A percentile compares a stretch with the other conserved stretches of the same genome.
phyloP scores from a whole-genome alignment of 1,140 invertebrate species.

The Drosophila sp. region DNA sequence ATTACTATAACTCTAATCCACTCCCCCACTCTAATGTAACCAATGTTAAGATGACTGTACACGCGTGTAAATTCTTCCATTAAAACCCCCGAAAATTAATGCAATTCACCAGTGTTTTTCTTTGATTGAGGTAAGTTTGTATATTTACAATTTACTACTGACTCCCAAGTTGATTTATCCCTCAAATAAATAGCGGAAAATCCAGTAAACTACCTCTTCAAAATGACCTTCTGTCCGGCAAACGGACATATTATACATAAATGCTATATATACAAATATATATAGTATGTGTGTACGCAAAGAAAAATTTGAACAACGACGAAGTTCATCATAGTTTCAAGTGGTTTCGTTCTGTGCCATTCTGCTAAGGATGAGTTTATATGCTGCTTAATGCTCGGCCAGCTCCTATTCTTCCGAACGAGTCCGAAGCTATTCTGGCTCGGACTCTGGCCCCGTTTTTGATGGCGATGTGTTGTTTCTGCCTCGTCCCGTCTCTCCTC shows the following conservation, averaged over 20 bases:
- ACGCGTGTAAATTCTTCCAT: slow-evolving; percentile 66
- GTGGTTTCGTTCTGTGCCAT: background rate
- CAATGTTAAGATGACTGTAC: slow-evolving; percentile 54
- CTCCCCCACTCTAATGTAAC: slow-evolving; percentile 48
- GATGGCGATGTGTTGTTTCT: slow-evolving; percentile 2
- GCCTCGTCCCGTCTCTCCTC: no score
- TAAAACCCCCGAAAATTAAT: slow-evolving; percentile 35
- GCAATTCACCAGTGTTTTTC: background rate
- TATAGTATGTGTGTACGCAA: no score
- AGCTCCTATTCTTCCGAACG: background rate
- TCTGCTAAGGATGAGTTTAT: background rate
- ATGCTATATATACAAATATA: background rate
- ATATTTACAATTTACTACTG: no score
- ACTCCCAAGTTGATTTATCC: no score
- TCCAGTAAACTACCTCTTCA: background rate
- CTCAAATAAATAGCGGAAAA: background rate
- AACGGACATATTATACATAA: background rate
- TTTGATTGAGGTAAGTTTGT: background rate
- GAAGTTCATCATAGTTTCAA: slow-evolving; percentile 10
- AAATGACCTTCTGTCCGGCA: slow-evolving; percentile 3
- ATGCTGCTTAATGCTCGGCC: background rate
- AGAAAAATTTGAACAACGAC: background rate
- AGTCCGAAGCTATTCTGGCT: slow-evolving; percentile 5
- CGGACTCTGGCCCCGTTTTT: slow-evolving; percentile 20
- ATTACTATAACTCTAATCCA: slow-evolving; percentile 14